These are phyloP conservation scores for Cynopterus sphinx DNA, from an alignment of 2,797 vertebrate species.

Conservation along the genomic window DNA sequence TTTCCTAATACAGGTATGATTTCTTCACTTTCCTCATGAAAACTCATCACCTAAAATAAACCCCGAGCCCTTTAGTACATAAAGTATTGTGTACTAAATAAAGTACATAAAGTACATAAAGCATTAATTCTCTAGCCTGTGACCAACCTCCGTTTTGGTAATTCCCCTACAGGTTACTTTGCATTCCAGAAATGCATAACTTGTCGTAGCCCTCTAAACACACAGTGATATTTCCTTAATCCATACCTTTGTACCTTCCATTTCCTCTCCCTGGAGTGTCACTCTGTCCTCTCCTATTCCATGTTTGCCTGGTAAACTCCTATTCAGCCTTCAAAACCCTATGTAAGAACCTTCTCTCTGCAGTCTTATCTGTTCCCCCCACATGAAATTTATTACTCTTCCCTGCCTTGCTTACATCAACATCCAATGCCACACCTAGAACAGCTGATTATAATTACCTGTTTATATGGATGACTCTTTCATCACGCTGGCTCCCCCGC, in stretches of 20 bases:
- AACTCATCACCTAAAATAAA: not conserved
- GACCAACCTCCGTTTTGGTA: not conserved
- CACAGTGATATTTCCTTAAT: not conserved
- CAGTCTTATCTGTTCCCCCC: not conserved
- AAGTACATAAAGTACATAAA: no score
- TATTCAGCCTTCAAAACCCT: slow-evolving; percentile 4
- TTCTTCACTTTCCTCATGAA: not conserved
- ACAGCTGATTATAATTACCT: not conserved
- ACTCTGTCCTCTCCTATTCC: not conserved
- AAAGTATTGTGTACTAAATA: not conserved
- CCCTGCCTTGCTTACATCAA: not conserved
- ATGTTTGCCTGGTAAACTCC: not conserved
- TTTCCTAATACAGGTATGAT: not conserved
- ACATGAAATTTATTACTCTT: not conserved
- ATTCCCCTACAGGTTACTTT: not conserved
- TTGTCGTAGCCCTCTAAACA: not conserved
- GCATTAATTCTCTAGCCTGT: not conserved
- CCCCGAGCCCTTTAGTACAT: not conserved
- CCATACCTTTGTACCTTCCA: not conserved
- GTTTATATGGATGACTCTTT: not conserved
- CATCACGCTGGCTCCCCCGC: not conserved
- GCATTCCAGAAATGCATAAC: not conserved
- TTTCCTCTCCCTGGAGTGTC: not conserved
- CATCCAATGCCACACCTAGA: not conserved
- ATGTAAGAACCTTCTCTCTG: not conserved